Evolutionary conservation across 2,797 vertebrate species (phyloP).

Genomic region (Coregonus suidteri): DNA sequence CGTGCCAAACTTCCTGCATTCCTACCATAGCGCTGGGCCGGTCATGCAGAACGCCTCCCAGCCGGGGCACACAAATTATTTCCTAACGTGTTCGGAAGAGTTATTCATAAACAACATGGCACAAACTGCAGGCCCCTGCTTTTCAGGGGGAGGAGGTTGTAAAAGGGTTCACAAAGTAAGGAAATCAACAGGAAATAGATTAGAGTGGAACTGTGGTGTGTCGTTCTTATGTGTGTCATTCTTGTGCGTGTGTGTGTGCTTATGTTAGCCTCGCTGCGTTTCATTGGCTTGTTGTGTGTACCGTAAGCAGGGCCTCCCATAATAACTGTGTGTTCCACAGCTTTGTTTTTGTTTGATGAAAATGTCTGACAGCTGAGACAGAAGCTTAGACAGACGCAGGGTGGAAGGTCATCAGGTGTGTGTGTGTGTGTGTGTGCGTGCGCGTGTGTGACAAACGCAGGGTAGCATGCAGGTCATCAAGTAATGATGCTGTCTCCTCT

Average conservation of each 20-base stretch:
- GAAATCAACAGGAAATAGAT: background rate
- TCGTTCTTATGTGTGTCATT: too few species aligned
- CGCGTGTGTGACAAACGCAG: background rate
- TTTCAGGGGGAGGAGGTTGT: background rate
- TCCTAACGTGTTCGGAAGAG: background rate
- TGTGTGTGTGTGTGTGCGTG: background rate
- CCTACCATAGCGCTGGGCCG: background rate
- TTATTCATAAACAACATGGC: background rate
- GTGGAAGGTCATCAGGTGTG: background rate
- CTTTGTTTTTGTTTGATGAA: slow-evolving; percentile 4
- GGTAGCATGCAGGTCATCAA: too few species aligned
- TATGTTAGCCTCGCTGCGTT: too few species aligned
- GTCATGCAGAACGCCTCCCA: background rate
- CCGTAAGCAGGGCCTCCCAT: background rate
- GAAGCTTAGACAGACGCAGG: background rate
- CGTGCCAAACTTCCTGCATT: background rate
- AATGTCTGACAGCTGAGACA: background rate
- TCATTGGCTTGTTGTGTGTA: background rate
- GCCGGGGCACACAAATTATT: background rate
- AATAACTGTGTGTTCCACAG: background rate
- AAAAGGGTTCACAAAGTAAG: background rate
- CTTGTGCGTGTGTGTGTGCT: too few species aligned
- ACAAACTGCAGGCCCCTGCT: background rate
- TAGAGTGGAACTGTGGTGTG: background rate
- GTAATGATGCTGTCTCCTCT: background rate